Base-by-base conservation (phyloP, 2,888 invertebrate genomes). In the Dryocosmus kuriphilus region DNA sequence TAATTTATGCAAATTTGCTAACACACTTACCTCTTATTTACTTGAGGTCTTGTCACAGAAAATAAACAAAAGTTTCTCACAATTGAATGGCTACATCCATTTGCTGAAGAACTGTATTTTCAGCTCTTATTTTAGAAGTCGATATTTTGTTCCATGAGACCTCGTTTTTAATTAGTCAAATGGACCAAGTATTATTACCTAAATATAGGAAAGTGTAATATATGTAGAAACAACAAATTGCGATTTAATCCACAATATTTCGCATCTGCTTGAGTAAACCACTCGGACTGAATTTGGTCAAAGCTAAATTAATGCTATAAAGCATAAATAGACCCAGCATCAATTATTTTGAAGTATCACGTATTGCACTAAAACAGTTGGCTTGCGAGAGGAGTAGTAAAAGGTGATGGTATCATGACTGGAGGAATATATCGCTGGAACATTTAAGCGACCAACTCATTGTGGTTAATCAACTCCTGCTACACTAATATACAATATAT, bases 371-470 rank as follows among this genome's bases (percentile, higher is more conserved):
- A 24, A 38, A 65, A 16, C 24, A 65, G 38, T 38, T 65, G 22
- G 38, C 22, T 22, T 38, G 35, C 11, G 24, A 65, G 65, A 16
- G 22, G 24, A 41, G 27, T 7, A 38, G n/a, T 65, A 16, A 24
- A 41, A 41, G 41, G 7, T n/a, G 7, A 19, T 46, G 19, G 65
- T 22, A 65, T 65, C 16, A 41, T 41, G 35, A 41, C 41, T 65
- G 38, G 27, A 27, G 65, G 38, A 65, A 65, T 65, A 65, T 65
- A 41, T 24, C 41, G 38, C 38, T 41, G 65, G 35, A 65, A 27
- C 41, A 65, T 65, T 65, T 65, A 65, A 65, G 65, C 65, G 41
- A 65, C 38, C 65, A 24, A 65, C 16, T 41, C 41, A 65, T 65
- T 65, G 65, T 38, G 65, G 65, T 65, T 65, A 41, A 67, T 67